Percentiles rank a stretch among this genome's conserved stretches.
Conservation (phyloP, 2,888 invertebrate species). For the Cylindroiulus punctatus region DNA sequence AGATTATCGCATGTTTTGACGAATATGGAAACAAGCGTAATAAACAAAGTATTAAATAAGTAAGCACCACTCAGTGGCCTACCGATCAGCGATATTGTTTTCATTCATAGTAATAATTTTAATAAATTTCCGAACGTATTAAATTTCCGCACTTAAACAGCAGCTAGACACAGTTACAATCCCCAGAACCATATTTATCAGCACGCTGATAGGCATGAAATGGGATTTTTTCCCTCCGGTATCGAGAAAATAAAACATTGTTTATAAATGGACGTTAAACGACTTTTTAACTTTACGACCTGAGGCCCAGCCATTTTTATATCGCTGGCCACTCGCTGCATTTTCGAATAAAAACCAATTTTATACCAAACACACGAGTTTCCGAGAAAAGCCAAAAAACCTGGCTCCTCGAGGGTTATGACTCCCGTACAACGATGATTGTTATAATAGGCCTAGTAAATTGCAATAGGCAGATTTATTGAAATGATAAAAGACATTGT, state of each 20-base stretch:
- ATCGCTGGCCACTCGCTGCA: not conserved
- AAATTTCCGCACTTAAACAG: not conserved
- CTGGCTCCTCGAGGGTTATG: not conserved
- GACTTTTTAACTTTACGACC: slow-evolving; percentile 37
- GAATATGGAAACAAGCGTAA: too few relatives aligned
- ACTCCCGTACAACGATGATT: not conserved
- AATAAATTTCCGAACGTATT: not conserved
- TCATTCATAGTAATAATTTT: slow-evolving; percentile 17
- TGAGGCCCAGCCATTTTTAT: slow-evolving; percentile 16
- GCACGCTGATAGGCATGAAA: not conserved
- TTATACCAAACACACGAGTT: not conserved
- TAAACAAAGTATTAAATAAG: not conserved
- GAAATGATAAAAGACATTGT: slow-evolving; percentile 39
- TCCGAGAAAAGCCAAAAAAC: slow-evolving; percentile 6
- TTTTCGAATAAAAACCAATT: slow-evolving; percentile 20
- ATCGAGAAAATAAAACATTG: slow-evolving; percentile 34
- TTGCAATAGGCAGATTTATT: slow-evolving; percentile 36
- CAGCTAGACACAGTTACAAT: not conserved
- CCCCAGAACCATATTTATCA: not conserved
- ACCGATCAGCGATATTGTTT: not conserved
- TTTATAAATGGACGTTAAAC: slow-evolving; percentile 45
- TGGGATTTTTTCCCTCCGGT: not conserved
- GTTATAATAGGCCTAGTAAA: slow-evolving; percentile 25
- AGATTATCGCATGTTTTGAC: too few relatives aligned
- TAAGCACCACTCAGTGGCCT: not conserved